Conservation (phyloP, 2,888 invertebrate species). For the Diaphora mendica region DNA sequence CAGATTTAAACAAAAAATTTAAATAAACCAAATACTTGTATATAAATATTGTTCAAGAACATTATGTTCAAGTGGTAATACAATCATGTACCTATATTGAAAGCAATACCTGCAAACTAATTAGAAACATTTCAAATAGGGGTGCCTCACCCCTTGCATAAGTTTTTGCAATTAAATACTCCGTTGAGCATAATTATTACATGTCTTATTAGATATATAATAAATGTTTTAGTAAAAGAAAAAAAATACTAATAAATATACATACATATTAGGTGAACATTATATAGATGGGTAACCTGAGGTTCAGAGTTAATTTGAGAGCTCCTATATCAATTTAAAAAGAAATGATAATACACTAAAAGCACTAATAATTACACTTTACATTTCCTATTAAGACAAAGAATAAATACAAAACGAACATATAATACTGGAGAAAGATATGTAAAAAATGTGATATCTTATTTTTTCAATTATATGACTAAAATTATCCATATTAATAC, state of each 20-base stretch:
- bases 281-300: background rate
- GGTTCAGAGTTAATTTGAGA: background rate
- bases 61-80: slow-evolving; percentile 19
- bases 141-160: slow-evolving; percentile 39
- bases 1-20: no score
- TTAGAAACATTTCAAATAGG: slow-evolving; percentile 39
- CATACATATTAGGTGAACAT: background rate
- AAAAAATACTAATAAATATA: background rate
- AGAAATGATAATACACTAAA: background rate
- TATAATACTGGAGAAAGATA: background rate
- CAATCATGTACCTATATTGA: slow-evolving; percentile 38
- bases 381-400: background rate
- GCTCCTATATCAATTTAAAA: background rate
- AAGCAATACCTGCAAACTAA: slow-evolving; percentile 46
- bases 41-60: no score
- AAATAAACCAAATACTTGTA: no score
- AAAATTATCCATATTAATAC: background rate
- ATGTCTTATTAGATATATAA: slow-evolving; percentile 13
- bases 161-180: slow-evolving; percentile 38
- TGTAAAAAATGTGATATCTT: background rate
- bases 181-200: slow-evolving; percentile 21
- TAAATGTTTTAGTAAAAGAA: background rate
- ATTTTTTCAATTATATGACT: background rate
- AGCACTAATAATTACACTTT: background rate
- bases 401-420: background rate